Evolutionary conservation across 1,140 invertebrate species (phyloP), one percentile per base, ranked within the genome.

Genomic region (Micrasema minimum): DNA sequence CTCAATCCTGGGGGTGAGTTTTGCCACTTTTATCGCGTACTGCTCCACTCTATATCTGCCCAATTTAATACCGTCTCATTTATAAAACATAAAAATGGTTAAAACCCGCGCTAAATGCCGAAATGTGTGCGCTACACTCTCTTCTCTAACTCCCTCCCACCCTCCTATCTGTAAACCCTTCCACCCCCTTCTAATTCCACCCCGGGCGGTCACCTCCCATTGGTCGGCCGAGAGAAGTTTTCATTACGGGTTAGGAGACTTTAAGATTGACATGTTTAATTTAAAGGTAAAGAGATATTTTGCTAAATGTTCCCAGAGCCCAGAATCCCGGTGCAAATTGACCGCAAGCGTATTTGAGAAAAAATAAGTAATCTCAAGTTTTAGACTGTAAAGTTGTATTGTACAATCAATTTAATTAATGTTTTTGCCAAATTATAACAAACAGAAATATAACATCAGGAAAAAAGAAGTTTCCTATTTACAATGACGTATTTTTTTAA

Each of bases 41-140:
- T 62, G 57, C 57, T 62, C 45, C 72, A 73, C 72, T 73, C 67
- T 67, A 73, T 71, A 74, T 68, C 72, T 71, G 69, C 69, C 72
- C 69, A 74, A 71, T 71, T 74, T 74, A 74, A 74, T 74, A 69
- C 72, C 72, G 66, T 67, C 72, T 74, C 72, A 74, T 74, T 74
- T 74, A 74, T 74, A 74, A 74, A 74, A 74, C 72, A 74, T 74
- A 74, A 74, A 74, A 74, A 74, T 74, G 72, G 69, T 74, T 74
- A 74, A 74, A 74, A 71, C 72, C 69, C 69, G 72, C 62, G 72
- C 69, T 74, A 74, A 74, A 74, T 74, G 72, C 62, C 59, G 72
- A 71, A 71, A 71, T 65, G 69, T n/a, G n/a, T 50, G 61, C 69
- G 69, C 59, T 45, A 51, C 38, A 61, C 69, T 55, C 61, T 43